Base-by-base conservation (phyloP, 1,140 invertebrate genomes). In the Trichonephila clavata region DNA sequence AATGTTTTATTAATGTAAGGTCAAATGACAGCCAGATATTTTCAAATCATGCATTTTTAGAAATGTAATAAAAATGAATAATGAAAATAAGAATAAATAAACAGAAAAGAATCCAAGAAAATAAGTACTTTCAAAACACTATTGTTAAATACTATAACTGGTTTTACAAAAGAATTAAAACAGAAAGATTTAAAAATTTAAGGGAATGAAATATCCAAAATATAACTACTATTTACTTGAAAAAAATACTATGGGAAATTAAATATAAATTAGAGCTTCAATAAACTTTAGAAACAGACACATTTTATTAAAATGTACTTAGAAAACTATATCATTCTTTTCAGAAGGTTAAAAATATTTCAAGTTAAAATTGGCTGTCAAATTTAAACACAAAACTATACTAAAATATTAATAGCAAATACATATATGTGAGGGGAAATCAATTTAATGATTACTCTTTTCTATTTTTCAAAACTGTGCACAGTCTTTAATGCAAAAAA, bases 1-100 rank as follows among this genome's bases (percentile, higher is more conserved):
- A 93, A 87, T 39, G 43, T 32, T 81, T 63, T 88, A 60, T 87
- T 93, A 93, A 93, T 93, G 68, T 68, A 43, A 43, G 65, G 63
- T 92, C 6, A 84, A 92, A 81, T 50, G 10, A 87, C 5, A 87
- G 27, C 60, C 43, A 88, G 16, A 68, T 88, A 27, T 24, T 88
- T 88, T 88, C 39, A 71, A 50, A 86, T 83, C 81, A 83, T 83
- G 81, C 81, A 83, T 18, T 24, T 83, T 43, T 57, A 39, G 59
- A 50, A n/a, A 8, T n/a, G 10, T 57, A 83, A 83, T 57, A 57
- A 59, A 50, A 83, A 24, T 59, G 8, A 83, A 81, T 27, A 77
- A 77, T 32, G 27, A 77, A 77, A 77, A 77, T 20, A 77, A 68
- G 10, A 83, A 83, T 57, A 57, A 50, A 24, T 24, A 39, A 39